Evolutionary conservation across 2,113 vertebrate species (phyloP).

Genomic region (Mobula birostris): DNA sequence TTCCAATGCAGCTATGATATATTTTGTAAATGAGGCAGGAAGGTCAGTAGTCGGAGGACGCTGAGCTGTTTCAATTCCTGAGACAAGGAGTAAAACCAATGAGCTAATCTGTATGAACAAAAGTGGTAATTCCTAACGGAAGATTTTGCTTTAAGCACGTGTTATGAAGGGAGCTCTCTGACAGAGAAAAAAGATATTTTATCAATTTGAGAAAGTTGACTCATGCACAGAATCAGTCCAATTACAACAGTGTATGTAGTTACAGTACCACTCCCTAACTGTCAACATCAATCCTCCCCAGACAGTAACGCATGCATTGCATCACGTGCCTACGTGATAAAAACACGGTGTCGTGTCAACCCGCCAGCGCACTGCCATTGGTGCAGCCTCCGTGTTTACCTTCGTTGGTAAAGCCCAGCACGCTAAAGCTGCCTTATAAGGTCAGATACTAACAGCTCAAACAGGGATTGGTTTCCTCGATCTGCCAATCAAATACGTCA

Average conservation of each 20-base stretch:
- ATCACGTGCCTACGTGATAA: background rate
- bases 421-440: background rate
- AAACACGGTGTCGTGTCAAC: constrained; percentile 41
- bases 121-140: background rate
- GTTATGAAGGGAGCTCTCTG: background rate
- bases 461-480: constrained; percentile 57
- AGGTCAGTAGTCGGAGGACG: background rate
- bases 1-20: background rate
- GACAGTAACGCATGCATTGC: background rate
- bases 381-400: constrained; percentile 72
- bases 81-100: background rate
- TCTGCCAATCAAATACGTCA: constrained; percentile 55
- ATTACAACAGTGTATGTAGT: background rate
- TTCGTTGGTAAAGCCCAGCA: constrained; percentile 68
- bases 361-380: constrained; percentile 58
- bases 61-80: background rate
- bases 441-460: constrained; percentile 57
- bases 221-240: background rate
- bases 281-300: background rate
- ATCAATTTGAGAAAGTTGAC: background rate
- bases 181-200: background rate
- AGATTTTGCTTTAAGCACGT: background rate
- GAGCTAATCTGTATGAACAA: background rate
- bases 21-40: background rate
- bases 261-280: background rate